Evolutionary conservation across 2,113 vertebrate species (phyloP).

Genomic region (Peucedramus taeniatus): DNA sequence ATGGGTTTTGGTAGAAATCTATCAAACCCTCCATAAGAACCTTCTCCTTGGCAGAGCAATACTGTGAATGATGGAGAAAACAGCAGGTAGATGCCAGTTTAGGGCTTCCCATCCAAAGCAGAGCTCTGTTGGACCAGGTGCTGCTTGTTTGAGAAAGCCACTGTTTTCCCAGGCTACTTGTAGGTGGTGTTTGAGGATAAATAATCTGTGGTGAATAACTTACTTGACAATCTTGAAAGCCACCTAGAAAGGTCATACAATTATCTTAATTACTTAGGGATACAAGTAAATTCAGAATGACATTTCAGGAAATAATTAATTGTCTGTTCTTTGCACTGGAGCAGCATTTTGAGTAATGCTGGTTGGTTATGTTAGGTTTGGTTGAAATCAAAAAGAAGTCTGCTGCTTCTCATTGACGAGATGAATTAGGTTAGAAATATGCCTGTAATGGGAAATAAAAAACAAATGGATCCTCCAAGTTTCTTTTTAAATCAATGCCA

Average conservation of each 20-base stretch:
- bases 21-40: background rate
- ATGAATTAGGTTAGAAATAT: slow-evolving; percentile 1
- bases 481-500: background rate
- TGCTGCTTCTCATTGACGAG: background rate
- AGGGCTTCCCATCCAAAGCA: background rate
- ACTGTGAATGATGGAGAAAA: background rate
- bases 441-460: background rate
- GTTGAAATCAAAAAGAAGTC: background rate
- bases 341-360: background rate
- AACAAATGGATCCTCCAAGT: background rate
- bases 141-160: background rate
- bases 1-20: background rate
- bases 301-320: background rate
- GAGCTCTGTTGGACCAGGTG: background rate
- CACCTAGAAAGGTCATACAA: background rate
- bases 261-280: background rate
- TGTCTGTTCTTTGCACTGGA: background rate
- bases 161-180: background rate
- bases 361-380: background rate
- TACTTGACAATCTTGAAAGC: background rate
- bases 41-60: background rate
- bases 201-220: background rate
- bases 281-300: background rate
- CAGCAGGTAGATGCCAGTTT: background rate
- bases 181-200: background rate